A percentile compares a stretch with the other conserved stretches of the same genome.
These are phyloP conservation scores for Coccyzus lansbergi DNA, from an alignment of 2,797 vertebrate genomes.

Conservation along the genomic window DNA sequence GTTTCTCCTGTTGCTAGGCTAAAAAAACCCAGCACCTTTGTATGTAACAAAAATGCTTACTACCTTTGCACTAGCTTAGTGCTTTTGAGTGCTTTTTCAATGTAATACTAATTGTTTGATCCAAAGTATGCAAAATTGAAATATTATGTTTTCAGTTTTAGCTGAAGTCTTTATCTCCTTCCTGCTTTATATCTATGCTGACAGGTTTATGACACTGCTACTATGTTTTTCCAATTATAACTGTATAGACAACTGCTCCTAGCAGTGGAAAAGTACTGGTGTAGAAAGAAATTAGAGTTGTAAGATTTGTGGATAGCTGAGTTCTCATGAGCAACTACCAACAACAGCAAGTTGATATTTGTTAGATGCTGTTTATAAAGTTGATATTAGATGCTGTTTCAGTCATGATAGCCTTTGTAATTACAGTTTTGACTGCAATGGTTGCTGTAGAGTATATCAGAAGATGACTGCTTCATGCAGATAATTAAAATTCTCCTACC, in stretches of 20 bases:
- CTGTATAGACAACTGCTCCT: not conserved
- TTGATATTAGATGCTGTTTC: not conserved
- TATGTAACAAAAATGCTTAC: not conserved
- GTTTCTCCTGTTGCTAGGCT: not conserved
- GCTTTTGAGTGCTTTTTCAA: not conserved
- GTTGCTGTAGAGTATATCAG: not conserved
- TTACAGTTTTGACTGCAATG: not conserved
- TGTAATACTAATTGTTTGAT: not conserved
- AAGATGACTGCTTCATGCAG: not conserved
- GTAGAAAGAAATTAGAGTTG: not conserved
- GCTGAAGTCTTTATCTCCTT: not conserved
- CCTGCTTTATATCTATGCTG: not conserved
- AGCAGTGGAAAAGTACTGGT: not conserved
- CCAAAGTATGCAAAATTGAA: not conserved
- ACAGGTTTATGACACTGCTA: not conserved
- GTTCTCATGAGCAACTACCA: not conserved
- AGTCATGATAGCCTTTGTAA: not conserved
- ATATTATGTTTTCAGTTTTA: not conserved
- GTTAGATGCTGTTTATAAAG: not conserved
- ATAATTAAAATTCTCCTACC: not conserved
- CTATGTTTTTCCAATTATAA: not conserved
- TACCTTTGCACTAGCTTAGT: not conserved
- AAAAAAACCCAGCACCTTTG: rapidly evolving
- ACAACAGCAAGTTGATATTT: not conserved
- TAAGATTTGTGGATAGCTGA: not conserved